These are phyloP conservation scores for Drosophila obscura DNA, from an alignment of 1,140 invertebrate genomes.

Conservation along the genomic window DNA sequence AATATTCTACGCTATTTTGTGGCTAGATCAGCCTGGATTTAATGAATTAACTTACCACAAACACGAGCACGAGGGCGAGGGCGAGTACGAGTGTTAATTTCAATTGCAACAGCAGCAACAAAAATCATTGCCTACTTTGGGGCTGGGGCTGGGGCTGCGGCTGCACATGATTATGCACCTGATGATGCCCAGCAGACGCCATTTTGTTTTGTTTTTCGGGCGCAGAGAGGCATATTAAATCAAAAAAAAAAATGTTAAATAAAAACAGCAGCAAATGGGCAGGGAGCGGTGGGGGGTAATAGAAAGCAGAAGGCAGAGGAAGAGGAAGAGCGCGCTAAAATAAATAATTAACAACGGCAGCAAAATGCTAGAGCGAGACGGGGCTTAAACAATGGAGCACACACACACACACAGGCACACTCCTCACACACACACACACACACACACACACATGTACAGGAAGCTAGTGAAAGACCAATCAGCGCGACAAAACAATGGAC, in stretches of 20 bases:
- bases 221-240: conserved; percentile 62
- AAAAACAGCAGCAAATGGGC: conserved; percentile 9
- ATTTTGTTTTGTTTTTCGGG: conserved; percentile 45
- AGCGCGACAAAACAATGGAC: conserved; percentile 80
- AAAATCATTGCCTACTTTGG: conserved; percentile 39
- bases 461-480: conserved; percentile 75
- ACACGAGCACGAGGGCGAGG: no score
- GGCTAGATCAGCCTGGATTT: no score
- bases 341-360: conserved; percentile 73
- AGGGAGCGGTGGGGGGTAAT: background rate
- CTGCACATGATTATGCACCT: background rate
- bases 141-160: background rate
- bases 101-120: background rate
- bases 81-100: no score
- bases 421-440: conserved; percentile 28
- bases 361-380: conserved; percentile 45
- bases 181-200: conserved; percentile 22
- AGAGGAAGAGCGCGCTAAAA: conserved; percentile 59
- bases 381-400: conserved; percentile 44
- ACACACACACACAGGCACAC: conserved; percentile 26
- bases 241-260: conserved; percentile 53
- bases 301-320: conserved; percentile 6
- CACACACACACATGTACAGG: conserved; percentile 8
- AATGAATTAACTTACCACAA: no score
- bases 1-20: no score